Evolutionary conservation across 2,888 invertebrate species (phyloP).

Genomic region (Hyppa rectilinea): DNA sequence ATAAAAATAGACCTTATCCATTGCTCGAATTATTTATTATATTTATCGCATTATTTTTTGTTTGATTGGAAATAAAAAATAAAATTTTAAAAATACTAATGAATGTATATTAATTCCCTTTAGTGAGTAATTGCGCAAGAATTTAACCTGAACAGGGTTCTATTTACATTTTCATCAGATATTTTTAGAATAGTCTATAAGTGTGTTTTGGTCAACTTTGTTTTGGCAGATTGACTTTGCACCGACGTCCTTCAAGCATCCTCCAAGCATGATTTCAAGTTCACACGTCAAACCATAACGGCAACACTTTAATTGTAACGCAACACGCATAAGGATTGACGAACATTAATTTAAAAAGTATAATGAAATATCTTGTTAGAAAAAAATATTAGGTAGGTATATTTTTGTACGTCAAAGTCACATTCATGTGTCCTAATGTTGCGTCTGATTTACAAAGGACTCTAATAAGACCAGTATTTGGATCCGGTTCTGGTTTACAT

Average conservation of each 20-base stretch:
- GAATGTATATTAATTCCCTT: too few species aligned
- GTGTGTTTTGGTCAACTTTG: background rate
- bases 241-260: conserved; percentile 15
- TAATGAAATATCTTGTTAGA: background rate
- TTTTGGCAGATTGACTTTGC: background rate
- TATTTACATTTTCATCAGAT: background rate
- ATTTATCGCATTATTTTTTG: too few species aligned
- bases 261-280: conserved; percentile 11
- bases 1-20: too few species aligned
- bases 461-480: conserved; percentile 2
- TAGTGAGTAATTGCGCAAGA: too few species aligned
- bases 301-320: conserved; percentile 30
- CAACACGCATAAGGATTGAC: conserved; percentile 30
- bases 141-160: too few species aligned
- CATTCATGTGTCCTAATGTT: conserved; percentile 25
- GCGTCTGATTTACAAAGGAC: conserved; percentile 17
- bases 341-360: conserved; percentile 20
- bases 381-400: background rate
- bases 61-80: too few species aligned
- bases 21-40: too few species aligned
- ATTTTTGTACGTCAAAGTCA: conserved; percentile 28
- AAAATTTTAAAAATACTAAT: too few species aligned
- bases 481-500: background rate
- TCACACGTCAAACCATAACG: conserved; percentile 7
- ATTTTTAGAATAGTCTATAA: background rate